Conservation (phyloP, 2,888 invertebrate species). For the Nomada ruficornis region DNA sequence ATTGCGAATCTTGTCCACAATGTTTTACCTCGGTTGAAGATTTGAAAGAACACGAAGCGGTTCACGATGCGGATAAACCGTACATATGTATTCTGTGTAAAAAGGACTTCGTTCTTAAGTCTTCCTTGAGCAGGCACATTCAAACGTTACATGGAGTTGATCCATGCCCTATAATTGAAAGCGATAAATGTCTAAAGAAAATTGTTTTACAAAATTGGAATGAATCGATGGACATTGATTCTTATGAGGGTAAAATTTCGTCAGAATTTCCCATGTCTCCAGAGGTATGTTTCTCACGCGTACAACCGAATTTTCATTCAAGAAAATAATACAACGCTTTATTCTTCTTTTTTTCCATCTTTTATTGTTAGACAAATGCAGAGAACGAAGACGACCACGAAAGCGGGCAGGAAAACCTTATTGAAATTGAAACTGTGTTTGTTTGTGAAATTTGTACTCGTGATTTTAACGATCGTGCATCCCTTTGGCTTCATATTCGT, state of each 20-base stretch:
- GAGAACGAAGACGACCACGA: conserved; percentile 79
- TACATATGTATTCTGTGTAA: conserved; percentile 86
- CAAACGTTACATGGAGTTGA: conserved; percentile 85
- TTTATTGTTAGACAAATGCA: conserved; percentile 53
- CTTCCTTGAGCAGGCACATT: conserved; percentile 85
- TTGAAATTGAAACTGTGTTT: conserved; percentile 84
- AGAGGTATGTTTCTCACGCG: conserved; percentile 36
- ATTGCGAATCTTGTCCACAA: conserved; percentile 80
- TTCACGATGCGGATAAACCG: conserved; percentile 81
- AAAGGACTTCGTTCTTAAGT: conserved; percentile 83
- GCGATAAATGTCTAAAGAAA: conserved; percentile 79
- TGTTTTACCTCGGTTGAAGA: conserved; percentile 77
- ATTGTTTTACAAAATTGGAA: conserved; percentile 67
- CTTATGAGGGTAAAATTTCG: conserved; percentile 64
- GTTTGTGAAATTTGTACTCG: conserved; percentile 85
- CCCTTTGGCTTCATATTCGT: conserved; percentile 86
- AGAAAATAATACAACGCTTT: neutral
- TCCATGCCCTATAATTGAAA: conserved; percentile 82
- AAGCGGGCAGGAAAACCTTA: conserved; percentile 79
- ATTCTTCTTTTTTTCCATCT: neutral
- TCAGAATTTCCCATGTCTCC: conserved; percentile 56
- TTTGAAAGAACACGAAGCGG: conserved; percentile 79
- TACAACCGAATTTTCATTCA: neutral
- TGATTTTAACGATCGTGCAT: conserved; percentile 85
- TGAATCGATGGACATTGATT: conserved; percentile 63